Evolutionary conservation across 1,140 invertebrate genomes (phyloP), one percentile per base, ranked within the genome.

Genomic region (Pseudomyrmex dendroicus): DNA sequence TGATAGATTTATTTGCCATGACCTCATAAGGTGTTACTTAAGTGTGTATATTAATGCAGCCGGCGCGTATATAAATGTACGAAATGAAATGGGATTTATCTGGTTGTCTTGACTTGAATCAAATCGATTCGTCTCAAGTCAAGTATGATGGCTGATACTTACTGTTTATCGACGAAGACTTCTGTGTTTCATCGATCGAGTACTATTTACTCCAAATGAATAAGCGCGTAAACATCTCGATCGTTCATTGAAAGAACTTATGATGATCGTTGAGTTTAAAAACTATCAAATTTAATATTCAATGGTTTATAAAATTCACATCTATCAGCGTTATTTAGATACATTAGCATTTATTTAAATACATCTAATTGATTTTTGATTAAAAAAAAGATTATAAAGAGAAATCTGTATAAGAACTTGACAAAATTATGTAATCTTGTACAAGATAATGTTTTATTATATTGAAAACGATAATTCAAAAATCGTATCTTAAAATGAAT

Each of bases 81-180:
- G n/a, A 46, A 22, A 35, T 17, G 12, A 63, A 61, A 77, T 63
- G 7, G 35, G 35, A 35, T 35, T 7, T 35, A 35, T 35, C 35
- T 35, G 35, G 35, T 35, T 5, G 35, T 35, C 35, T 59, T 57
- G n/a, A n/a, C n/a, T n/a, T n/a, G 74, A 73, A 82, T 86, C 74
- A 70, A 82, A 84, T 86, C 86, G 86, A 87, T 87, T 87, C 80
- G 84, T 88, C 57, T 89, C 77, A 78, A 80, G 13, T 44, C 50
- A 12, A 61, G 56, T 22, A 62, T 50, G 50, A 80, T 17, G 78
- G 56, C 63, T 52, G 52, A 77, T 83, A 68, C 85, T 88, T 87
- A 78, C 67, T 83, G 7, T 87, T 88, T 87, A 70, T 85, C 86
- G 59, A 72, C 44, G n/a, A 70, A 20, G 20, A 9, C 35, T 73